Evolutionary conservation across 2,113 vertebrate genomes (phyloP).

Genomic region (Cranoglanis bouderius): DNA sequence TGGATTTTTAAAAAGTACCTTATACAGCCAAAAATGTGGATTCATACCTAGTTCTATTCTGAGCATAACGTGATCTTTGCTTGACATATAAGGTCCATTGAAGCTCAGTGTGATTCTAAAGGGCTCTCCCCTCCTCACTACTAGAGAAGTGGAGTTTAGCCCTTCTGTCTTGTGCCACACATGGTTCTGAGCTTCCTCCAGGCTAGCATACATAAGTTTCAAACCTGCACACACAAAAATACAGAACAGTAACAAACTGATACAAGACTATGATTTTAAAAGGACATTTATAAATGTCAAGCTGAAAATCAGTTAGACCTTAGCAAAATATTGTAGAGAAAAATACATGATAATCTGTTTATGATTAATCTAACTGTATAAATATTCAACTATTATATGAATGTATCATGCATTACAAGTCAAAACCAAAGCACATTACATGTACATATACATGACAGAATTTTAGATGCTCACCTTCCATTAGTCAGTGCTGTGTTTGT

Average conservation of each 20-base stretch:
- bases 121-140: slow-evolving; percentile 70
- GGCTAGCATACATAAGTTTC: slow-evolving; percentile 50
- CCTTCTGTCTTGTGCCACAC: slow-evolving; percentile 62
- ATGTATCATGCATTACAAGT: neutral
- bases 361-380: neutral
- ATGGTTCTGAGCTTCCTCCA: slow-evolving; percentile 63
- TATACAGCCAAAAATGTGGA: neutral
- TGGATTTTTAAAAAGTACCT: too few relatives aligned
- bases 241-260: neutral
- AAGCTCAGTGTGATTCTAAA: slow-evolving; percentile 64
- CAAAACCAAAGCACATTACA: slow-evolving; percentile 1
- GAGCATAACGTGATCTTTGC: slow-evolving; percentile 59
- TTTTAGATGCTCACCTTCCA: slow-evolving; percentile 65
- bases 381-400: neutral
- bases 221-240: slow-evolving; percentile 55
- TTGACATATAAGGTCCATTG: slow-evolving; percentile 51
- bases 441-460: neutral
- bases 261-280: neutral
- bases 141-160: slow-evolving; percentile 62
- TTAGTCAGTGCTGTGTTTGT: slow-evolving; percentile 34
- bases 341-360: neutral
- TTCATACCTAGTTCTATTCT: slow-evolving; percentile 65
- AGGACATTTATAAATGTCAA: neutral
- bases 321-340: neutral
- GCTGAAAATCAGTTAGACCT: neutral